Percentiles rank a stretch among this genome's conserved stretches.
These are phyloP conservation scores for Pseudochirops corinnae DNA, from an alignment of 2,797 vertebrate genomes.

Conservation along the genomic window DNA sequence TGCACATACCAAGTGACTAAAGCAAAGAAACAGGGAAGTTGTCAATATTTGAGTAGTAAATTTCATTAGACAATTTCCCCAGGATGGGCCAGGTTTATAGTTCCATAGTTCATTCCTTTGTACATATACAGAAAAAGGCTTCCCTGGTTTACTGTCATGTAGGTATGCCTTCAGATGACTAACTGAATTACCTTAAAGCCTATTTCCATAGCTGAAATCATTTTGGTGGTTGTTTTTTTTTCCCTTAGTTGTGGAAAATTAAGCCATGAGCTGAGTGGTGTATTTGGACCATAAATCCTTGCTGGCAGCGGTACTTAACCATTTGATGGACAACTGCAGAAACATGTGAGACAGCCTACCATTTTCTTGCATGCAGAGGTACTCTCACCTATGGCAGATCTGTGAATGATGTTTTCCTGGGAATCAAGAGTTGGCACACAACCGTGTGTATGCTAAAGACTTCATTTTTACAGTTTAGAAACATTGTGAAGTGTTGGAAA, in stretches of 20 bases:
- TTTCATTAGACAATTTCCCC: not conserved
- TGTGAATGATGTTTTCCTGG: not conserved
- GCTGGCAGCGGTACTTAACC: slow-evolving; percentile 5
- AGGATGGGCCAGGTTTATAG: fast-evolving
- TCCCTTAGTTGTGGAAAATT: slow-evolving; percentile 96
- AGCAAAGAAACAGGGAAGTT: not conserved
- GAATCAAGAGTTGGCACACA: slow-evolving; percentile 22
- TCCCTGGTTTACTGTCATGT: slow-evolving; percentile 14
- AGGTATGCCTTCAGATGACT: not conserved
- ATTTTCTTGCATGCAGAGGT: slow-evolving; percentile 6
- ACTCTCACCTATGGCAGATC: not conserved
- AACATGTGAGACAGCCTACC: not conserved
- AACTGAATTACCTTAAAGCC: slow-evolving; percentile 27
- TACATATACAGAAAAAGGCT: not conserved
- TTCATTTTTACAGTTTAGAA: slow-evolving; percentile 39
- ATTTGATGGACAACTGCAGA: not conserved
- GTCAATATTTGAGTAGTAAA: slow-evolving; percentile 20
- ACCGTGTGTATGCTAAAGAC: not conserved
- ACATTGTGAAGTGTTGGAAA: slow-evolving; percentile 13
- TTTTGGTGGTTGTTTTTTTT: slow-evolving; percentile 52
- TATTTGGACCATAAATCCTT: not conserved
- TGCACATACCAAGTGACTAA: not conserved
- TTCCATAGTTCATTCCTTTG: not conserved
- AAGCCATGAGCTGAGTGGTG: slow-evolving; percentile 89
- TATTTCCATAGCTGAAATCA: not conserved